phyloP scores from a whole-genome alignment of 2,113 vertebrate genomes.

The Ramphastos sulfuratus region DNA sequence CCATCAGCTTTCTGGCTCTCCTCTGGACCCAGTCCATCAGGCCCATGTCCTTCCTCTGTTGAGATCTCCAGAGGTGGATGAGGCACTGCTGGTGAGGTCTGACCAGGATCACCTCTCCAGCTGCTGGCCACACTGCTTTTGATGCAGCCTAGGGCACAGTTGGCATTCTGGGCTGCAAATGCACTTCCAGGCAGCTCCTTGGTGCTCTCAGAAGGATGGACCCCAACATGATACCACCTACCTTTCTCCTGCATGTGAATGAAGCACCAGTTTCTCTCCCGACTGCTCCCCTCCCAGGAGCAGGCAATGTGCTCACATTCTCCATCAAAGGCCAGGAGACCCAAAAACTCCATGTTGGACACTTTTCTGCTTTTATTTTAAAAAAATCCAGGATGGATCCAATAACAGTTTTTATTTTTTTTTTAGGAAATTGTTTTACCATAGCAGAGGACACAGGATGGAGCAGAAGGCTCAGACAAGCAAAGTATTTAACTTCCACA shows the following conservation, averaged over 20 bases:
- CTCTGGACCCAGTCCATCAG: too few relatives aligned
- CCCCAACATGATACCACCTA: background rate
- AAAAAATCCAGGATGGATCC: slow-evolving; percentile 70
- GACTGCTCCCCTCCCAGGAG: background rate
- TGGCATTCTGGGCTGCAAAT: too few relatives aligned
- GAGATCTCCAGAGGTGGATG: too few relatives aligned
- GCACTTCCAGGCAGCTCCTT: background rate
- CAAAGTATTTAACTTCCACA: background rate
- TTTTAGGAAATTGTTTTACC: slow-evolving; percentile 61
- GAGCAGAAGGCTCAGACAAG: slow-evolving; percentile 67
- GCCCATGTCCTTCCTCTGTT: too few relatives aligned
- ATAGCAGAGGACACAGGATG: slow-evolving; percentile 59
- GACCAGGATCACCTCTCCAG: too few relatives aligned
- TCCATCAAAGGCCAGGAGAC: background rate
- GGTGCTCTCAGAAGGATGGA: fast-evolving
- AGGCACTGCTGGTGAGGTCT: too few relatives aligned
- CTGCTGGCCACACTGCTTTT: too few relatives aligned
- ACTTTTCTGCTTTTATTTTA: slow-evolving; percentile 67
- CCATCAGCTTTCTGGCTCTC: too few relatives aligned
- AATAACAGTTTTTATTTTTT: slow-evolving; percentile 62
- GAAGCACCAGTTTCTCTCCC: background rate
- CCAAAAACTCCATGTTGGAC: background rate
- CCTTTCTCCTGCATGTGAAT: fast-evolving
- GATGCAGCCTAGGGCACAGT: too few relatives aligned
- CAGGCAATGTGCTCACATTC: fast-evolving